Evolutionary conservation across 2,113 vertebrate species (phyloP), one percentile per base, ranked within the genome.

Genomic region (Amazona vittata): DNA sequence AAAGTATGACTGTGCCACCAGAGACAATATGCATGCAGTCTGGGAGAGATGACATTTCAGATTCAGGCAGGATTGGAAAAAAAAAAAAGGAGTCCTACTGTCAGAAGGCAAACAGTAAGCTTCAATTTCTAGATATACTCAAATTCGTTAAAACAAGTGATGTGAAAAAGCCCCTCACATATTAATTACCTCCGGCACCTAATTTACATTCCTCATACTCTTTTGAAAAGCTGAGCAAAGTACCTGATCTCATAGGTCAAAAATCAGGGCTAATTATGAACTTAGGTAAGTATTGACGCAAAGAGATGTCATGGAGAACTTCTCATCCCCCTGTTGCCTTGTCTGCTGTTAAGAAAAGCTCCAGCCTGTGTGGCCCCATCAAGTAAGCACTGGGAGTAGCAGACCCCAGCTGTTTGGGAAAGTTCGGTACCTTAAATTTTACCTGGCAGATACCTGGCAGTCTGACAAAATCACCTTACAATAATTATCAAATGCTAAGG

Each of bases 81-180:
- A 91, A 89, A 17, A 39, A 41, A 90, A 39, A 18, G 6, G 6
- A 69, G 11, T 35, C 9, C 6, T 71, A 35, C 9, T 46, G 6
- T 53, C 37, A 92, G 60, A 75, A 78, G 10, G 16, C 57, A 53
- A 67, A 41, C 2, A 81, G 12, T 35, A 81, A 29, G 33, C 18
- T 89, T 84, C 7, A 6, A 18, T 57, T 63, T 74, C 44, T 60
- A 81, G 25, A 75, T 60, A 59, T 4, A 53, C 9, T 31, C 12
- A 43, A 82, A 90, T 50, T 68, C 52, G 28, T 60, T 57, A 91
- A 71, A 20, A 60, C 5, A 50, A 69, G 10, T 16, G 17, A 83
- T 17, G 2, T 17, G 18, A 69, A 90, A 44, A 10, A 12, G 1
- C 2, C 9, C 0, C 2, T 11, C 8, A 25, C 2, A 9, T 19